Conservation (phyloP, 1,140 invertebrate species). For the Gonioctena quinquepunctata region DNA sequence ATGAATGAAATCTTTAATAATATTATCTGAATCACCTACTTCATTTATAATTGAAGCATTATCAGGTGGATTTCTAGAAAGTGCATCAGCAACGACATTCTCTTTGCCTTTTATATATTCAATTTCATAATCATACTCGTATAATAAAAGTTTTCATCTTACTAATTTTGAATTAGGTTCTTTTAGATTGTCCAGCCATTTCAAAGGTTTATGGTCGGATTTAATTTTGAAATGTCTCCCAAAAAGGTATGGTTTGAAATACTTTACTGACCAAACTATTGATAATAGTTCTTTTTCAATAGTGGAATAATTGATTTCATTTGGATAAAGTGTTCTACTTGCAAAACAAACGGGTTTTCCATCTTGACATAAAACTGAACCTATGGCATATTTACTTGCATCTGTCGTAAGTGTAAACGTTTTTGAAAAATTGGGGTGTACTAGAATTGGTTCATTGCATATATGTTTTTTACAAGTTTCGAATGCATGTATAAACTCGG, state of each 20-base stretch:
- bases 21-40: background rate
- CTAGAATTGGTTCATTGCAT: constrained; percentile 51
- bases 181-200: constrained; percentile 48
- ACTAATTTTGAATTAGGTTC: constrained; percentile 51
- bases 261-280: no score
- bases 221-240: constrained; percentile 54
- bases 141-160: constrained; percentile 42
- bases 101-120: constrained; percentile 35
- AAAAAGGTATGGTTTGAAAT: constrained; percentile 56
- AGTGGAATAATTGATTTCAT: background rate
- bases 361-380: constrained; percentile 38
- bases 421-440: constrained; percentile 8
- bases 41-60: background rate
- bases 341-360: background rate
- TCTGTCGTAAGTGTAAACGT: constrained; percentile 52
- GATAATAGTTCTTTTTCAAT: background rate
- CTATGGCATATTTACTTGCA: constrained; percentile 48
- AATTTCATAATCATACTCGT: constrained; percentile 30
- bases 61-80: constrained; percentile 22
- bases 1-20: background rate
- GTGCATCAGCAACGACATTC: constrained; percentile 34
- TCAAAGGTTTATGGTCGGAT: constrained; percentile 58
- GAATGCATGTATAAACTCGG: background rate
- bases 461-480: no score
- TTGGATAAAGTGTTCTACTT: background rate